phyloP scores from a whole-genome alignment of 2,797 vertebrate genomes.

The Cynopterus sphinx region DNA sequence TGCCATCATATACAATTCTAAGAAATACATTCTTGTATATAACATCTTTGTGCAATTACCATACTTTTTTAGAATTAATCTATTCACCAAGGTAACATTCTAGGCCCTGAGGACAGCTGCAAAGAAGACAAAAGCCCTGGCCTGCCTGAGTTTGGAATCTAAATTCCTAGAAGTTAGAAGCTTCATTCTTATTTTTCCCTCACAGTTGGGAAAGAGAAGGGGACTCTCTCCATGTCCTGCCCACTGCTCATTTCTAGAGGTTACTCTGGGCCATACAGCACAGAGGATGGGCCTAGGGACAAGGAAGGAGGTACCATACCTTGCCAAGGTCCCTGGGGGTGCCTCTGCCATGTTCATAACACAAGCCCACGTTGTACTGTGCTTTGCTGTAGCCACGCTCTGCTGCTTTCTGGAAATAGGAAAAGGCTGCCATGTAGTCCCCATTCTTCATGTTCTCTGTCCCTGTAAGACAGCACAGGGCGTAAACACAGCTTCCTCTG shows the following conservation, averaged over 20 bases:
- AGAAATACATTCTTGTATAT: neutral
- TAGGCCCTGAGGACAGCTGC: neutral
- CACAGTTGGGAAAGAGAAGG: neutral
- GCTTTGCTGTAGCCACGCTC: constrained; percentile 93
- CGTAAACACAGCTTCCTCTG: neutral
- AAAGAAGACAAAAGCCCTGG: constrained; percentile 12
- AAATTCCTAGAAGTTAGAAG: neutral
- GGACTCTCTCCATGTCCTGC: neutral
- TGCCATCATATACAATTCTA: neutral
- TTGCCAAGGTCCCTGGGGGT: constrained; percentile 87
- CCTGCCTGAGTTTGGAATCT: neutral
- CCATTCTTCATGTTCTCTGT: constrained; percentile 88
- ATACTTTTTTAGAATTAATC: neutral
- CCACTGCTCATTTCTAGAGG: neutral
- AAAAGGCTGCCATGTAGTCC: constrained; percentile 87
- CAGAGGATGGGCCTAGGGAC: no score
- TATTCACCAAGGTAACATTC: neutral
- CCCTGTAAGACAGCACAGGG: constrained; percentile 84
- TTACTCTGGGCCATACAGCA: neutral
- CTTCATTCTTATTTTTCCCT: neutral
- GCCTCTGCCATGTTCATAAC: constrained; percentile 94
- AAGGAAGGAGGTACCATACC: constrained; percentile 79
- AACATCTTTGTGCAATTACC: neutral
- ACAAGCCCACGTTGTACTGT: constrained; percentile 94
- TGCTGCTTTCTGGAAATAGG: constrained; percentile 92